Conservation (phyloP, 2,888 invertebrate species). For the Cheilosia scutellata region DNA sequence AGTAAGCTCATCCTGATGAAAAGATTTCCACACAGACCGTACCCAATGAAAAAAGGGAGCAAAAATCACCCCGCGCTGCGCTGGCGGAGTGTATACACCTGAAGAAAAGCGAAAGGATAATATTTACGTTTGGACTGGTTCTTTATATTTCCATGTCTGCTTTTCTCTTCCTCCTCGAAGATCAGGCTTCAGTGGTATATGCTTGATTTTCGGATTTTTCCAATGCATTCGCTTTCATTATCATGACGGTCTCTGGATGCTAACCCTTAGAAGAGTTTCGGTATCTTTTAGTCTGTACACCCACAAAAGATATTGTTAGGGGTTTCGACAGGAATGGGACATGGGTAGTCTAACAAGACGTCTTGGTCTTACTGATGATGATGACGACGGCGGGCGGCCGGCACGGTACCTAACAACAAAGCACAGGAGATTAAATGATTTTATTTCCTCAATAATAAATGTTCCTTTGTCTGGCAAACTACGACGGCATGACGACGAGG, state of each 20-base stretch:
- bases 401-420: slow-evolving; percentile 32
- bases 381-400: neutral
- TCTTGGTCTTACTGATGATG: slow-evolving; percentile 27
- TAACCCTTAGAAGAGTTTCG: neutral
- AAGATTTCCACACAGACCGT: slow-evolving; percentile 31
- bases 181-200: neutral
- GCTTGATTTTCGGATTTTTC: slow-evolving; percentile 48
- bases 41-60: neutral
- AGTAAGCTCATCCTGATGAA: slow-evolving; percentile 61
- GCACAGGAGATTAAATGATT: slow-evolving; percentile 69
- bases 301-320: slow-evolving; percentile 35
- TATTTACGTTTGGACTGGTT: slow-evolving; percentile 60
- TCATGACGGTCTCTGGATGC: slow-evolving; percentile 17
- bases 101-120: slow-evolving; percentile 65
- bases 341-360: slow-evolving; percentile 24
- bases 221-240: slow-evolving; percentile 69
- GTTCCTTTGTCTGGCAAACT: slow-evolving; percentile 62
- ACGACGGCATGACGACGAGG: slow-evolving; percentile 28
- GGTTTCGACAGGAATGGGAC: neutral
- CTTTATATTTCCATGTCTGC: neutral
- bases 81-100: slow-evolving; percentile 15
- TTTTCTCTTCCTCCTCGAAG: neutral
- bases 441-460: slow-evolving; percentile 73
- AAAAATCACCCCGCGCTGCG: neutral
- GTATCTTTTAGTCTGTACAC: slow-evolving; percentile 39